phyloP scores from a whole-genome alignment of 2,797 vertebrate genomes.

The Acanthurus leucopareius region DNA sequence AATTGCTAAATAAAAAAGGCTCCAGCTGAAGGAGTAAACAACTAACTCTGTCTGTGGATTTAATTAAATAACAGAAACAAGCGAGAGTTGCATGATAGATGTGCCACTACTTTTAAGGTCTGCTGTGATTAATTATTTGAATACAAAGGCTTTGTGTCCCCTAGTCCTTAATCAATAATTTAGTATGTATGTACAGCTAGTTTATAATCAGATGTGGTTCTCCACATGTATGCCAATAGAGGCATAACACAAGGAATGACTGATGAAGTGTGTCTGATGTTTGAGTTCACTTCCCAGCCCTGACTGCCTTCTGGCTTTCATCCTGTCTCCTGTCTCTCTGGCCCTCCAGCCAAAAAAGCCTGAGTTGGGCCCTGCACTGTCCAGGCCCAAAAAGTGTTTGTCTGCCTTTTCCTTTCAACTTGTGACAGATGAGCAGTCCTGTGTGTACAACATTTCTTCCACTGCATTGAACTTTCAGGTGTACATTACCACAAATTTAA shows the following conservation, averaged over 20 bases:
- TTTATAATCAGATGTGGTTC: constrained; percentile 44
- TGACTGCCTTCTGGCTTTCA: constrained; percentile 42
- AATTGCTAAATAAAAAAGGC: constrained; percentile 25
- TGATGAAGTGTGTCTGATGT: constrained; percentile 51
- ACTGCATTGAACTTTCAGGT: background rate
- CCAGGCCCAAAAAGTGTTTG: constrained; percentile 10
- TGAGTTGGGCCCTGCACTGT: background rate
- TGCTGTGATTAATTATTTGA: constrained; percentile 59
- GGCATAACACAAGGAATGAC: constrained; percentile 28
- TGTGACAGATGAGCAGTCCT: background rate
- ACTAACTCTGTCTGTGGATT: constrained; percentile 25
- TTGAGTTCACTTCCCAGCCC: constrained; percentile 23
- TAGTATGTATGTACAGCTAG: constrained; percentile 12
- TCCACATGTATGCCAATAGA: constrained; percentile 32
- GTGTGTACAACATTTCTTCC: background rate
- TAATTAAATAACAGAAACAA: constrained; percentile 42
- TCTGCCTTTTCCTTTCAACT: constrained; percentile 24
- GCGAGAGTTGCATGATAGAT: constrained; percentile 35
- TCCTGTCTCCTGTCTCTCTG: constrained; percentile 41
- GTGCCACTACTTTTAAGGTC: constrained; percentile 38
- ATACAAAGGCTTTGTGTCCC: constrained; percentile 38
- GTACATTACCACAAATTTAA: background rate
- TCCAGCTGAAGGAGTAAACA: constrained; percentile 37
- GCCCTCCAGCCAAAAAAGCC: constrained; percentile 25
- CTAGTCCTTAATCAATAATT: constrained; percentile 28